A percentile compares a stretch with the other conserved stretches of the same genome.
These are phyloP conservation scores for Brienomyrus longianalis DNA, from an alignment of 2,113 vertebrate species.

Conservation along the genomic window DNA sequence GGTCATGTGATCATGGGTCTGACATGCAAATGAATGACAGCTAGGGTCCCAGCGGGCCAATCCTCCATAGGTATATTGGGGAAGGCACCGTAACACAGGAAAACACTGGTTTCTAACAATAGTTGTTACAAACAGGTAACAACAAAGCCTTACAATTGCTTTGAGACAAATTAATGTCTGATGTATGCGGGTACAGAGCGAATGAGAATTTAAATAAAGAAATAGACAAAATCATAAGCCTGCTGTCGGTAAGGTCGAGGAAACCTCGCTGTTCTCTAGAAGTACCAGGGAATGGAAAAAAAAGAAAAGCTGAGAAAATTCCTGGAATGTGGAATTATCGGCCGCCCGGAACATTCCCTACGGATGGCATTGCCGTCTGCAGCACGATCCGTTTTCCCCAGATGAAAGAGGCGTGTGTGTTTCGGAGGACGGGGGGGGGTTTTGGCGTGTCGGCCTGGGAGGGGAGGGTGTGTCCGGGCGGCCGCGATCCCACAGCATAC, in stretches of 20 bases:
- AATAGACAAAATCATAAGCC: background rate
- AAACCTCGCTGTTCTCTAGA: background rate
- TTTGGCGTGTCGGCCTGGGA: background rate
- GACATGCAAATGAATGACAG: background rate
- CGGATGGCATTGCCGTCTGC: background rate
- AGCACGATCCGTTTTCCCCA: background rate
- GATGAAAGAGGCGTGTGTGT: background rate
- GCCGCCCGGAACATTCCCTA: background rate
- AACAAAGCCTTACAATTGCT: background rate
- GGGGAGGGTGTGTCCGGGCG: slow-evolving; percentile 27
- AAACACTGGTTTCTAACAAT: background rate
- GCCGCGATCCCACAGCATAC: background rate
- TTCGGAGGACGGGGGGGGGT: background rate
- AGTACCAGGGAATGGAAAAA: background rate
- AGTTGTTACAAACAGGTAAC: background rate
- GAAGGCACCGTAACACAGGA: background rate
- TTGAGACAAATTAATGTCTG: background rate
- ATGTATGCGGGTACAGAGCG: background rate
- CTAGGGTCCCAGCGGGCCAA: background rate
- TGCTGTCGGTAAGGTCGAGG: background rate
- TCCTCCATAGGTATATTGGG: background rate
- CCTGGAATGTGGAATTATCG: slow-evolving; percentile 10
- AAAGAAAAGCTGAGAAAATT: background rate
- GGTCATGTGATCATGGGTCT: background rate
- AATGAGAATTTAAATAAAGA: background rate